A percentile compares a stretch with the other conserved stretches of the same genome.
Evolutionary conservation across 1,140 invertebrate species (phyloP).

Genomic region (Dryas iulia): DNA sequence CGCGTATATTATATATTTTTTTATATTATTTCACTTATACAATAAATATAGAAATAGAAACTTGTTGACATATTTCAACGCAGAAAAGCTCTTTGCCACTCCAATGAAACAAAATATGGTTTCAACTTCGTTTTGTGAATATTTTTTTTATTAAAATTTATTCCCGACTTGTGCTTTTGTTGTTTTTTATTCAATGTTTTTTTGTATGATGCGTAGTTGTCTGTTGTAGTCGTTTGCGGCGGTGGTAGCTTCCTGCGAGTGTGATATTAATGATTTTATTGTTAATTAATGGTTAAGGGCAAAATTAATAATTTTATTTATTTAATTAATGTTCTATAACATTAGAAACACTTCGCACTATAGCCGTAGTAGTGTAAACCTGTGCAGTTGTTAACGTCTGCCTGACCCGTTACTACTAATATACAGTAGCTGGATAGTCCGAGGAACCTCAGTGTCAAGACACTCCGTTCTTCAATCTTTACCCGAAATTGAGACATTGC

Average conservation of each 20-base stretch:
- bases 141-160: background rate
- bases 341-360: no score
- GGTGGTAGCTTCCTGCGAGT: no score
- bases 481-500: no score
- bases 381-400: no score
- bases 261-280: background rate
- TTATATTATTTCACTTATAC: background rate
- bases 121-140: background rate
- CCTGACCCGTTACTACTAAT: no score
- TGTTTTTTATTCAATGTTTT: background rate
- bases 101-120: background rate
- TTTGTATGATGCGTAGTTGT: background rate
- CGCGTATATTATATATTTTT: background rate
- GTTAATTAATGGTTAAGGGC: no score
- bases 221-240: background rate
- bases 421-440: no score
- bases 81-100: background rate
- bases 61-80: background rate
- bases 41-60: slow-evolving; percentile 2
- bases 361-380: no score
- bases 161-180: background rate
- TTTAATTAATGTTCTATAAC: no score
- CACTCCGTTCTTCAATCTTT: no score
- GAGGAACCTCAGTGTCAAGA: no score
- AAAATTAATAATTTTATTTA: no score